Evolutionary conservation across 2,888 invertebrate species (phyloP), one percentile per base, ranked within the genome.

Genomic region (Acronicta psi): DNA sequence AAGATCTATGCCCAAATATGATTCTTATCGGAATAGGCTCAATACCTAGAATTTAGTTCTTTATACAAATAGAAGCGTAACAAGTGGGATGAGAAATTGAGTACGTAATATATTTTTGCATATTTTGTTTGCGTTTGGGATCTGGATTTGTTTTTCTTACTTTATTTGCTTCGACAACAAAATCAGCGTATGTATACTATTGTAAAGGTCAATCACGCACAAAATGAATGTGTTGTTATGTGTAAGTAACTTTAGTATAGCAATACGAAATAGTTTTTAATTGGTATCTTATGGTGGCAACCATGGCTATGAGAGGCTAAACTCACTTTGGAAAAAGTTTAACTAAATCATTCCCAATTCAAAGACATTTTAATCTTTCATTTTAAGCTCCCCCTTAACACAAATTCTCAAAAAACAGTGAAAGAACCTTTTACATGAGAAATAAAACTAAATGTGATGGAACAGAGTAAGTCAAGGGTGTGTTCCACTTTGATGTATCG

Each of bases 401-500:
- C 7, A 1, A 5, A 10, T 25, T 25, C 3, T 1, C 7, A 23
- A 25, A 25, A 9, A 7, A 25, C 7, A 25, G 9, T 6, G 6
- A 23, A 4, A 23, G 7, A 7, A 23, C 23, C 23, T 6, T 7
- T 23, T 23, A 7, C 23, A 1, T 29, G 2, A 11, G 31, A 34
- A 34, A 34, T n/a, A 5, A 34, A n/a, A 34, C n/a, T 29, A 29
- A 11, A 6, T 3, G 3, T 11, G 29, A 29, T 6, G 16, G 14
- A 25, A 29, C 17, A 17, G 10, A 18, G 13, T 13, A 9, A 16
- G 16, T 31, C 11, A 14, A 10, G 5, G 42, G 25, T 47, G 20
- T 36, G 37, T 43, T 13, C 16, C 20, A 23, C 46, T 36, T 18
- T 47, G 42, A 72, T 50, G 45, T 58, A 44, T 59, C 23, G 29